These are phyloP conservation scores for Caerostris darwini DNA, from an alignment of 1,140 invertebrate species.

Conservation along the genomic window DNA sequence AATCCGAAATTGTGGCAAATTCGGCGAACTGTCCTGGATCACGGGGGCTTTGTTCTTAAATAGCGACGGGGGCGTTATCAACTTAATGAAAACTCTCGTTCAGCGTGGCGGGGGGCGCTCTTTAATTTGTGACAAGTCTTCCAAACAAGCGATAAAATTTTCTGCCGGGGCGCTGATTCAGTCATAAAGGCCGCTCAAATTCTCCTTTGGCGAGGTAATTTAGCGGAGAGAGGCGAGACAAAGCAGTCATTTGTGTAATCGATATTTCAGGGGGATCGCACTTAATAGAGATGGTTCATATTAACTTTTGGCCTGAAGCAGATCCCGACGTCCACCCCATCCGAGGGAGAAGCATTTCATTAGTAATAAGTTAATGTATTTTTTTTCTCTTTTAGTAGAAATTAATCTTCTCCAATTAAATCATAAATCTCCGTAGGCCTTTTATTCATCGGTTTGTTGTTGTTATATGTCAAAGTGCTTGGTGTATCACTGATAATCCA, in stretches of 20 bases:
- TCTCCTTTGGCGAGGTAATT: constrained; percentile 28
- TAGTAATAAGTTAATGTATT: too few species aligned
- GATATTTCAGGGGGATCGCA: constrained; percentile 1
- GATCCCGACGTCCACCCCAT: background rate
- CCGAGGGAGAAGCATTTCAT: too few species aligned
- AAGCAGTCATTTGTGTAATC: constrained; percentile 36
- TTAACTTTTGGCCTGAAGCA: constrained; percentile 10
- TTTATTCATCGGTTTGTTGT: too few species aligned
- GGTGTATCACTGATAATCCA: too few species aligned
- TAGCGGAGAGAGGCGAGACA: background rate
- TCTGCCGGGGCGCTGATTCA: constrained; percentile 25
- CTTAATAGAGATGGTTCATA: constrained; percentile 32
- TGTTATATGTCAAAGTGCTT: too few species aligned
- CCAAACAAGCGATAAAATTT: constrained; percentile 31
- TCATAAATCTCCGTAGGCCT: too few species aligned
- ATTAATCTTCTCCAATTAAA: too few species aligned
- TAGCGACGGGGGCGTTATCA: background rate
- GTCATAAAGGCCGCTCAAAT: constrained; percentile 35
- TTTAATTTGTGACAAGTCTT: constrained; percentile 43
- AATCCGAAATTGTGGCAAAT: too few species aligned
- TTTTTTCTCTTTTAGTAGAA: too few species aligned
- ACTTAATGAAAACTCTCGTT: constrained; percentile 25
- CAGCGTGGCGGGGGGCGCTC: background rate
- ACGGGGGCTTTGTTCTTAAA: background rate
- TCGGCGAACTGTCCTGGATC: background rate